Conservation (phyloP, 92 coral and sea anemone genomes). For the Parazoanthus swiftii region DNA sequence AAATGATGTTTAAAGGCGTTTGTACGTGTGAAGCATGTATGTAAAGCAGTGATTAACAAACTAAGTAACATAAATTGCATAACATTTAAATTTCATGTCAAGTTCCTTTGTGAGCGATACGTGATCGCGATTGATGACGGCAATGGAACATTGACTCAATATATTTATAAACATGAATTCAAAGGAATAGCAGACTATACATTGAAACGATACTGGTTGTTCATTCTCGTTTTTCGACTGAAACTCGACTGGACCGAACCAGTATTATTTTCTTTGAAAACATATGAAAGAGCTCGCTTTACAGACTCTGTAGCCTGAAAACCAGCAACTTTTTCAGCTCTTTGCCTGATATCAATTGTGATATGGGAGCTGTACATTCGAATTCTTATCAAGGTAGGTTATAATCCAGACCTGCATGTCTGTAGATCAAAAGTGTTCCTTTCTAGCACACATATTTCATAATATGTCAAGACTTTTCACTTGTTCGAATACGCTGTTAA, state of each 20-base stretch:
- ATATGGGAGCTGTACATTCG: not conserved
- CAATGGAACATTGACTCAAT: not conserved
- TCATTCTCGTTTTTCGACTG: not conserved
- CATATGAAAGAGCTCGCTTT: not conserved
- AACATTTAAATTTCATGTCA: not conserved
- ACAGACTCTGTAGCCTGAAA: not conserved
- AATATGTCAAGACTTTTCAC: not conserved
- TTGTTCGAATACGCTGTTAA: not conserved
- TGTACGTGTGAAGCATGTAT: not conserved
- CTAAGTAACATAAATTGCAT: not conserved
- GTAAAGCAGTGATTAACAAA: not conserved
- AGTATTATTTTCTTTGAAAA: no score
- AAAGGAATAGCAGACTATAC: not conserved
- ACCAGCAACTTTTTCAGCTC: not conserved
- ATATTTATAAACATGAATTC: not conserved
- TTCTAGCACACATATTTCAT: not conserved
- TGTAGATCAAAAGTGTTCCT: not conserved
- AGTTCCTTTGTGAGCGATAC: not conserved
- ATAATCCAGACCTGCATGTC: not conserved
- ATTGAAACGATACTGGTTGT: not conserved
- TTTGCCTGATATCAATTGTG: no score
- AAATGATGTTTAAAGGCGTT: not conserved
- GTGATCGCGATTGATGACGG: not conserved
- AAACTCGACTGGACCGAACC: no score
- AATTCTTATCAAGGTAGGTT: not conserved